Conservation (phyloP, 2,888 invertebrate species). For the Boloria euphrosyne region DNA sequence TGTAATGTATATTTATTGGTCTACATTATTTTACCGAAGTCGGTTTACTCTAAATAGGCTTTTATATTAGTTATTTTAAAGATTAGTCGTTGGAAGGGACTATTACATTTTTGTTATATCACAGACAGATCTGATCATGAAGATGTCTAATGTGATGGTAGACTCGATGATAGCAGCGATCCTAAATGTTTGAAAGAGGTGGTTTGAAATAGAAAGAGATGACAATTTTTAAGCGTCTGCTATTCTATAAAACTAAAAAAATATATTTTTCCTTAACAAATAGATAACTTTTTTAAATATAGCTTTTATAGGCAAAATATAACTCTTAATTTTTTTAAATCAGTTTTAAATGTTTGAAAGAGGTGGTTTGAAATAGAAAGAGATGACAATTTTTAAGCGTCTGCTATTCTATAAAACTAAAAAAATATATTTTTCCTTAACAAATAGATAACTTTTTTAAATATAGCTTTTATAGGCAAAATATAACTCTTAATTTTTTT, state of each 20-base stretch:
- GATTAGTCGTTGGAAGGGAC: conserved; percentile 33
- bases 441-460: not conserved
- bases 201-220: not conserved
- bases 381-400: too few species aligned
- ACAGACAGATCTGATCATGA: not conserved
- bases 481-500: conserved; percentile 35
- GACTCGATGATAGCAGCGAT: not conserved
- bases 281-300: not conserved
- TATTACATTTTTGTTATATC: conserved; percentile 17
- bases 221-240: too few species aligned
- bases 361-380: not conserved
- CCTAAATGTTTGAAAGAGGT: not conserved
- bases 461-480: not conserved
- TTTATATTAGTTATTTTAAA: conserved; percentile 56
- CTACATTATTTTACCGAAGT: conserved; percentile 72
- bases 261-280: conserved; percentile 16
- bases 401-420: too few species aligned
- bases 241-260: too few species aligned
- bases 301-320: not conserved
- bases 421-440: conserved; percentile 18
- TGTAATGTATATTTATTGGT: conserved; percentile 81
- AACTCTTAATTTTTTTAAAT: conserved; percentile 7
- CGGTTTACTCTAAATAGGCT: conserved; percentile 64
- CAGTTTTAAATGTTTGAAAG: conserved; percentile 37
- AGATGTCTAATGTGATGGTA: not conserved